Percentiles rank a stretch among this genome's conserved stretches.
Conservation (phyloP, 2,113 vertebrate genomes). For the Empidonax alnorum region DNA sequence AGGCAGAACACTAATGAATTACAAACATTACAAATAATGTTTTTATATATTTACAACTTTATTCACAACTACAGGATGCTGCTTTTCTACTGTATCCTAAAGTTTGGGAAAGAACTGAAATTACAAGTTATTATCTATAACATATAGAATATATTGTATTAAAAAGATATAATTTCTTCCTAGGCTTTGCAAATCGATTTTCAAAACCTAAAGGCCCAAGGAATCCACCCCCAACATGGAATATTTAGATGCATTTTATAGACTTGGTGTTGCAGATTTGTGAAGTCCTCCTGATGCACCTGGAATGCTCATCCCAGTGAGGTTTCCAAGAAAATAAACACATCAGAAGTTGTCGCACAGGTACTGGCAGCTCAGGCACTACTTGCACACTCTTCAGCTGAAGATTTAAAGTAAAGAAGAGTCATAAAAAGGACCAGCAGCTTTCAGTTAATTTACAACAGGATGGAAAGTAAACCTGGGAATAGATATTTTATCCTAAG, state of each 20-base stretch:
- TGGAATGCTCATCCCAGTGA: background rate
- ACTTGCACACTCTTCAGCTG: background rate
- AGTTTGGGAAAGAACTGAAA: background rate
- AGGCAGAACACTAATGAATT: background rate
- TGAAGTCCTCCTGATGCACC: background rate
- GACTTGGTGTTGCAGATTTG: background rate
- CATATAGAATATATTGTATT: background rate
- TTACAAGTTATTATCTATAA: background rate
- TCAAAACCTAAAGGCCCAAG: conserved; percentile 94
- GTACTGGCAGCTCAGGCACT: background rate
- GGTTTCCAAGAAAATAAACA: background rate
- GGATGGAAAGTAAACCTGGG: background rate
- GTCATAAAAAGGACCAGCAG: background rate
- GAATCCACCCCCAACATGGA: conserved; percentile 86
- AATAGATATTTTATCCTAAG: background rate
- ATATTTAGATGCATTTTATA: conserved; percentile 58
- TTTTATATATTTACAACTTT: background rate
- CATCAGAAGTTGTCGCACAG: background rate
- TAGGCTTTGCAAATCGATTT: conserved; percentile 91
- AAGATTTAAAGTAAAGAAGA: conserved; percentile 6
- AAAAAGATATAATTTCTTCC: background rate
- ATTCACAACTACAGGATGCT: background rate
- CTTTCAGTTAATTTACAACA: background rate
- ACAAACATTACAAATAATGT: background rate
- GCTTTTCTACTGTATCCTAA: background rate